These are phyloP conservation scores for Phyllotis vaccarum DNA, from an alignment of 2,797 vertebrate species.

Conservation along the genomic window DNA sequence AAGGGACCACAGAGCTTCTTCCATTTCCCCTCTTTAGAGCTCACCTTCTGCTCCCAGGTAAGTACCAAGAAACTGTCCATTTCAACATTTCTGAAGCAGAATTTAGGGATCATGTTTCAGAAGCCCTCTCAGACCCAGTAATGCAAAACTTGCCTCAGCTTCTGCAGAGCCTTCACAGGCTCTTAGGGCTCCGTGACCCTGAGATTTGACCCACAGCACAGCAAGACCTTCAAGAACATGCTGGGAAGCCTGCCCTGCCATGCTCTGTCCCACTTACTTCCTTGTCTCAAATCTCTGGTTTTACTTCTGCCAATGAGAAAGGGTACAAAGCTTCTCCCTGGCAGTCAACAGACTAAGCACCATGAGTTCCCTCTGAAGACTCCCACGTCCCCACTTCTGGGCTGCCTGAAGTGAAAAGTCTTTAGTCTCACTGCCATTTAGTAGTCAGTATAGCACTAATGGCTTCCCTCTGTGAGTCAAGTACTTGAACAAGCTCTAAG, in stretches of 20 bases:
- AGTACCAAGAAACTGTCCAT: neutral
- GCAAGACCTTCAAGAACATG: no score
- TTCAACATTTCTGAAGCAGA: neutral
- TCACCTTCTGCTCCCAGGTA: neutral
- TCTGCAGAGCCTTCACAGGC: neutral
- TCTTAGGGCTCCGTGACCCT: neutral
- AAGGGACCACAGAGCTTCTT: neutral
- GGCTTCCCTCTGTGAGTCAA: neutral
- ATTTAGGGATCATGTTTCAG: no score
- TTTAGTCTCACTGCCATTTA: neutral
- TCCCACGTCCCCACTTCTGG: neutral
- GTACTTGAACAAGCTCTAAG: neutral
- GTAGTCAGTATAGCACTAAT: neutral
- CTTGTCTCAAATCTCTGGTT: neutral
- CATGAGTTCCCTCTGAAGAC: neutral
- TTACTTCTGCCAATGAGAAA: neutral
- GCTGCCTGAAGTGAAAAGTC: neutral
- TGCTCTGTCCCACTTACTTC: neutral
- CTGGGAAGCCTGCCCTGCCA: neutral
- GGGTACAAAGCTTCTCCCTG: neutral
- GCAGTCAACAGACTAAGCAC: neutral
- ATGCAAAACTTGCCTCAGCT: no score
- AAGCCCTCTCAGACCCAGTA: neutral
- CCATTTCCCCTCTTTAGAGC: neutral
- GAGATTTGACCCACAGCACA: neutral